Evolutionary conservation across 2,113 vertebrate species (phyloP).

Genomic region (Cettia cetti): DNA sequence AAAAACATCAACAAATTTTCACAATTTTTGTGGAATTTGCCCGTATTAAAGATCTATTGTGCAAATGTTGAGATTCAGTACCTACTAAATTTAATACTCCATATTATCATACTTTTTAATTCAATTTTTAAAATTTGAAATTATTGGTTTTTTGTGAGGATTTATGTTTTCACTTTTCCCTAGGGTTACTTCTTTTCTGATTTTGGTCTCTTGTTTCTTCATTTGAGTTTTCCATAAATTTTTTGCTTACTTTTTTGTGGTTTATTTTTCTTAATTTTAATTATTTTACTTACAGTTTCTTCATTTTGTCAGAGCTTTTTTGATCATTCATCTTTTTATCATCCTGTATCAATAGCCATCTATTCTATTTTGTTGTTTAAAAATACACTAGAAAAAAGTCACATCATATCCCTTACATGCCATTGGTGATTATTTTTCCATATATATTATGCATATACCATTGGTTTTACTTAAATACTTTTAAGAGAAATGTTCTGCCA

Average conservation of each 20-base stretch:
- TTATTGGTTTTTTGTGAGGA: no score
- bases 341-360: background rate
- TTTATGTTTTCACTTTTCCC: background rate
- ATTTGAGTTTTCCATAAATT: background rate
- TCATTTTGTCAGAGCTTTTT: background rate
- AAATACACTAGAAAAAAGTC: background rate
- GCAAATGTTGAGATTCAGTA: background rate
- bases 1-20: background rate
- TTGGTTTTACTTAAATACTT: background rate
- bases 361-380: background rate
- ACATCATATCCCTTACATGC: background rate
- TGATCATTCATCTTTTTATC: background rate
- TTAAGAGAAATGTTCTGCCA: background rate
- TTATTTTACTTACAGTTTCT: background rate
- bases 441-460: no score
- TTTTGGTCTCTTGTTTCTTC: background rate
- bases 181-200: background rate
- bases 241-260: background rate
- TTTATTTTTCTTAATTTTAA: background rate
- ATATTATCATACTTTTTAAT: background rate
- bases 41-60: background rate
- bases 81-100: background rate
- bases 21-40: background rate
- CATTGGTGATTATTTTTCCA: background rate
- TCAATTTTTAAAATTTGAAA: background rate